Percentiles rank a stretch among this genome's conserved stretches.
These are phyloP conservation scores for Corythoichthys intestinalis DNA, from an alignment of 2,113 vertebrate species.

Conservation along the genomic window DNA sequence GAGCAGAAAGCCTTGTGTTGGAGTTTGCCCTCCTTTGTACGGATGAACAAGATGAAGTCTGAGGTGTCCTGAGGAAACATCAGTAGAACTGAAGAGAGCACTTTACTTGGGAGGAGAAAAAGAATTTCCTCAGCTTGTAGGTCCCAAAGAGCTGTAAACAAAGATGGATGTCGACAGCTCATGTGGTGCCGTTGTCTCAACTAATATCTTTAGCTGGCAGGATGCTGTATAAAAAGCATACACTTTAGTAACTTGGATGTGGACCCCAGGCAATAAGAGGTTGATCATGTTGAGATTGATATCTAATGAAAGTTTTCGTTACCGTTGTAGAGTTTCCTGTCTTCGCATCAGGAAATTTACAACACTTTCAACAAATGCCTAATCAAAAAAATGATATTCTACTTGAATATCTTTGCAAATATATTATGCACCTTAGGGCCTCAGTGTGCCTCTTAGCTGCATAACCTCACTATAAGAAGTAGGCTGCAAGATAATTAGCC, in stretches of 20 bases:
- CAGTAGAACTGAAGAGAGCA: constrained; percentile 34
- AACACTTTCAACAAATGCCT: too few relatives aligned
- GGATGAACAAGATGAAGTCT: constrained; percentile 26
- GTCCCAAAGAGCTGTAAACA: constrained; percentile 45
- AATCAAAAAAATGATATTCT: too few relatives aligned
- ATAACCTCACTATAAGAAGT: constrained; percentile 31
- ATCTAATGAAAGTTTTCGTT: not conserved
- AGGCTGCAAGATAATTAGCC: constrained; percentile 23
- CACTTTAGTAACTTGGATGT: constrained; percentile 2
- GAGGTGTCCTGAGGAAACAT: constrained; percentile 36
- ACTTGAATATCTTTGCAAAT: too few relatives aligned
- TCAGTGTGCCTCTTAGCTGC: constrained; percentile 22
- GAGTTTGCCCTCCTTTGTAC: constrained; percentile 17
- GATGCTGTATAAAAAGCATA: constrained; percentile 31
- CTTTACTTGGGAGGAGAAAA: constrained; percentile 33
- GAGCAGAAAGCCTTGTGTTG: constrained; percentile 42
- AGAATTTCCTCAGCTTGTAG: constrained; percentile 21
- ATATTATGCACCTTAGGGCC: not conserved
- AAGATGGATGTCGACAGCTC: constrained; percentile 47
- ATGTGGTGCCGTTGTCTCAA: constrained; percentile 38
- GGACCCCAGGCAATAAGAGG: constrained; percentile 1
- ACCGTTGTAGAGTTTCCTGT: not conserved
- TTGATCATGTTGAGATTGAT: constrained; percentile 13
- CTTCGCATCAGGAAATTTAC: not conserved
- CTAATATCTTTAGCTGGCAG: constrained; percentile 29